Conservation (phyloP, 2,113 vertebrate species). For the Podarcis cretensis region DNA sequence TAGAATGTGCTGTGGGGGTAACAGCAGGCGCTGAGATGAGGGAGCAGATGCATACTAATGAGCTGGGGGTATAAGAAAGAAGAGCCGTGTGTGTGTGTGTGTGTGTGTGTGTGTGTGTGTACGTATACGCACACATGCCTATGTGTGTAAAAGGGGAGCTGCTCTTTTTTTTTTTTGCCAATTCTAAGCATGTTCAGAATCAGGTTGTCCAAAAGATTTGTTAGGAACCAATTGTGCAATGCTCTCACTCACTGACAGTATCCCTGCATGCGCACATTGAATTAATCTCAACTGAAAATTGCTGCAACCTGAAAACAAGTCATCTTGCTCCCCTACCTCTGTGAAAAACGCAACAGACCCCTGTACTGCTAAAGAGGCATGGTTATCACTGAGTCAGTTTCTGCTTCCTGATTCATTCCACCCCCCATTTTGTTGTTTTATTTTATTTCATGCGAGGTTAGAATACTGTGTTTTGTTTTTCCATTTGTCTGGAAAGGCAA, state of each 20-base stretch:
- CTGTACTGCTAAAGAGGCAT: background rate
- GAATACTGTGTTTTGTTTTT: background rate
- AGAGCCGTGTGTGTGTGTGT: background rate
- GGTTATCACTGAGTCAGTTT: accelerated
- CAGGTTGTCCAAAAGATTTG: accelerated
- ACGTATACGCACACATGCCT: background rate
- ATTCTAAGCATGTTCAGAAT: background rate
- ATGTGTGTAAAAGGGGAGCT: accelerated
- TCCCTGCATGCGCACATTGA: accelerated
- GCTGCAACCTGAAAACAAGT: background rate
- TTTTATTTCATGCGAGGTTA: conserved; percentile 42
- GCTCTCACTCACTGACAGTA: background rate
- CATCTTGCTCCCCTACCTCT: background rate
- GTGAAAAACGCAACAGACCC: background rate
- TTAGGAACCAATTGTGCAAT: background rate
- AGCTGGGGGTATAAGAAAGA: background rate
- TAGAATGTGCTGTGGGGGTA: background rate
- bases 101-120: background rate
- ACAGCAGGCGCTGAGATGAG: conserved; percentile 29
- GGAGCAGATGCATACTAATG: conserved; percentile 29
- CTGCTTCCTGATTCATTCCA: background rate
- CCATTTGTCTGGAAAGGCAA: background rate
- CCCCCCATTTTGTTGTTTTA: background rate
- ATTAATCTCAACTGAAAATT: background rate
- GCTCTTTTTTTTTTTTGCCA: background rate